phyloP scores from a whole-genome alignment of 2,888 invertebrate genomes.

The Ectobius pallidus region DNA sequence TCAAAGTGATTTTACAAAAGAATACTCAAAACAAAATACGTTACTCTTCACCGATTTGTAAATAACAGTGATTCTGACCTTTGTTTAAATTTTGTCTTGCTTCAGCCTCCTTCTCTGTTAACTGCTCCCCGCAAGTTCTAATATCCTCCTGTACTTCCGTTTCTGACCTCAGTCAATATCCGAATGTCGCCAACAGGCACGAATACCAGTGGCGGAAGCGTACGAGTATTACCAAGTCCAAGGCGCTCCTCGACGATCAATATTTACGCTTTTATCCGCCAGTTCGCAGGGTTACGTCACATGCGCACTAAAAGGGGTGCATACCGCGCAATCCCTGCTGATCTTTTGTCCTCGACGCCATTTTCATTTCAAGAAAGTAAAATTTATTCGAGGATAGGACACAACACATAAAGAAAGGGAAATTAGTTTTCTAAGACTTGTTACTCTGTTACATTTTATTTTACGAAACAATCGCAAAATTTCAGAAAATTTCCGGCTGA shows the following conservation, averaged over 20 bases:
- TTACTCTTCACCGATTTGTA: too few species aligned
- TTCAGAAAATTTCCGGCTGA: too few species aligned
- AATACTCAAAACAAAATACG: too few species aligned
- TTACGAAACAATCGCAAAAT: too few species aligned
- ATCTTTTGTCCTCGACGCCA: background rate
- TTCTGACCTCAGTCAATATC: constrained; percentile 14
- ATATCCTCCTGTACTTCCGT: constrained; percentile 1
- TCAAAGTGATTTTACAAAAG: too few species aligned
- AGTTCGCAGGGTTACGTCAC: background rate
- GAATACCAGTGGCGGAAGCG: constrained; percentile 7
- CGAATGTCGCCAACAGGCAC: constrained; percentile 1
- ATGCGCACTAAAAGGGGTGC: background rate
- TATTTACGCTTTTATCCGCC: constrained; percentile 15
- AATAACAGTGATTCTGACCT: too few species aligned
- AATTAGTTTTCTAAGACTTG: too few species aligned
- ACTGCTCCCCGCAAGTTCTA: background rate
- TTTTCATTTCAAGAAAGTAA: background rate
- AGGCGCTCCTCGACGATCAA: background rate
- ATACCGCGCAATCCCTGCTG: too few species aligned
- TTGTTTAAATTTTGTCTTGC: too few species aligned
- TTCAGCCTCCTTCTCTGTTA: background rate
- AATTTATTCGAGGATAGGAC: background rate
- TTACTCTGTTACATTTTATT: too few species aligned
- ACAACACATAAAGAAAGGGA: background rate
- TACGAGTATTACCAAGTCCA: background rate